Conservation (phyloP, 2,888 invertebrate genomes). For the Polietes domitor region DNA sequence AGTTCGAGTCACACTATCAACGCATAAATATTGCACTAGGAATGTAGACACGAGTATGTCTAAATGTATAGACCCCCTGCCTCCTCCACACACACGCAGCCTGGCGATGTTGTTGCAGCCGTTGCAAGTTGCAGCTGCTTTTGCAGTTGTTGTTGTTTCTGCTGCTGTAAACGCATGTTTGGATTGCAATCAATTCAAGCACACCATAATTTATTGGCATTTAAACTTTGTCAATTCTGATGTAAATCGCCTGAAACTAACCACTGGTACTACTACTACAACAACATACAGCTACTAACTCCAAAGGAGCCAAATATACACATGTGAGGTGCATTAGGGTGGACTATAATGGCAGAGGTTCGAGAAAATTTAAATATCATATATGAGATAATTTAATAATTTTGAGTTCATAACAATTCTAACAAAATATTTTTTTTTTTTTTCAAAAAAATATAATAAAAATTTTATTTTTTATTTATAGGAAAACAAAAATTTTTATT, state of each 20-base stretch:
- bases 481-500: too few relatives aligned
- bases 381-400: too few relatives aligned
- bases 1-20: neutral
- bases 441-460: too few relatives aligned
- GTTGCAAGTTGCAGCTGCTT: conserved; percentile 16
- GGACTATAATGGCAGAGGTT: too few relatives aligned
- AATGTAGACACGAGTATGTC: neutral
- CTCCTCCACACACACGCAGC: neutral
- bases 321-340: neutral
- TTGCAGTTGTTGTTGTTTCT: conserved; percentile 25
- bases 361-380: too few relatives aligned
- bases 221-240: conserved; percentile 66
- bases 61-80: neutral
- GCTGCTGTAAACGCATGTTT: conserved; percentile 61
- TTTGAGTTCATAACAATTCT: too few relatives aligned
- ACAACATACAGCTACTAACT: neutral
- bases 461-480: too few relatives aligned
- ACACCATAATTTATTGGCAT: conserved; percentile 66
- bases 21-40: conserved; percentile 3
- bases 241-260: conserved; percentile 64
- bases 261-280: conserved; percentile 1
- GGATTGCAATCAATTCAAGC: conserved; percentile 65
- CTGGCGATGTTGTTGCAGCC: neutral
- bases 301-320: conserved; percentile 3
- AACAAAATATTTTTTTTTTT: too few relatives aligned